Evolutionary conservation across 2,113 vertebrate genomes (phyloP).

Genomic region (Microcebus murinus): DNA sequence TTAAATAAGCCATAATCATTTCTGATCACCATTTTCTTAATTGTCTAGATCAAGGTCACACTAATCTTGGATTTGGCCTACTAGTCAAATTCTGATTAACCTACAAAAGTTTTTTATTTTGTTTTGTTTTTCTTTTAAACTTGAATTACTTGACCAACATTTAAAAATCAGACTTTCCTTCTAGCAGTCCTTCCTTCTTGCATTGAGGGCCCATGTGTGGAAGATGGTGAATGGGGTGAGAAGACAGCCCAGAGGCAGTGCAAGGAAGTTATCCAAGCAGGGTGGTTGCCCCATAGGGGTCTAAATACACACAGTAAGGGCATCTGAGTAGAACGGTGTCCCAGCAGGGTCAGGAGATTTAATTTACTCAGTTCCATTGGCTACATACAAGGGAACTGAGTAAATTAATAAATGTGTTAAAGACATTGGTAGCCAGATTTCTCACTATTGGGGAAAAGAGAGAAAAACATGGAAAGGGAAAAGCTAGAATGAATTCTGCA

Average conservation of each 20-base stretch:
- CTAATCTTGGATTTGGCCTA: background rate
- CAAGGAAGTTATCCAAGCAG: background rate
- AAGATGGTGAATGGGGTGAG: background rate
- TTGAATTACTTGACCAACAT: slow-evolving; percentile 2
- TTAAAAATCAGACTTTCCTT: slow-evolving; percentile 4
- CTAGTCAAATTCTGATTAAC: slow-evolving; percentile 20
- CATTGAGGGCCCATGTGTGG: background rate
- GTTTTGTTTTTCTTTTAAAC: background rate
- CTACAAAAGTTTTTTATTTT: background rate
- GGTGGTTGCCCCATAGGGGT: background rate
- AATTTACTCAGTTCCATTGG: no score
- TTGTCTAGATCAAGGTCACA: background rate
- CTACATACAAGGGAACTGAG: background rate
- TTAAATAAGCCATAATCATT: background rate
- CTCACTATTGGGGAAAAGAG: background rate
- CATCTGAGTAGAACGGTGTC: background rate
- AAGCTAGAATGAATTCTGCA: background rate
- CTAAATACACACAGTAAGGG: background rate
- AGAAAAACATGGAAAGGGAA: slow-evolving; percentile 12
- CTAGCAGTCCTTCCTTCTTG: background rate
- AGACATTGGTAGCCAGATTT: slow-evolving; percentile 21
- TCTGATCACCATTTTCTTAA: background rate
- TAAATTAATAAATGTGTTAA: background rate
- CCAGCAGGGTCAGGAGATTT: background rate
- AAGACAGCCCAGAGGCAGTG: background rate